Evolutionary conservation across 2,797 vertebrate species (phyloP).

Genomic region (Propithecus deckenii): DNA sequence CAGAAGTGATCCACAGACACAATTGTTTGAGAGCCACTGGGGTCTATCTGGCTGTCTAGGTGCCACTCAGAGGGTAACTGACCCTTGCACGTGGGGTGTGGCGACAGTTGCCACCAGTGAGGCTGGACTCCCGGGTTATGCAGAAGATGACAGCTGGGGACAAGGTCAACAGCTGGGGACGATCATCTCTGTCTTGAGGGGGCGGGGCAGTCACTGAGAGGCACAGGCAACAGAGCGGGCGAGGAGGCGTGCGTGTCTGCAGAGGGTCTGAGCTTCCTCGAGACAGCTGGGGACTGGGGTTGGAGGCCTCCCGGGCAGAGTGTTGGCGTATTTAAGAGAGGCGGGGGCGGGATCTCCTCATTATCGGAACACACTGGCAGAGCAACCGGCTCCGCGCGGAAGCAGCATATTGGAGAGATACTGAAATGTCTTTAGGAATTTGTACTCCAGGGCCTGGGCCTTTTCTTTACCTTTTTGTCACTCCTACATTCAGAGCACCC

Average conservation of each 20-base stretch:
- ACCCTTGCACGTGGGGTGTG: fast-evolving
- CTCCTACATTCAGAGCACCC: fast-evolving
- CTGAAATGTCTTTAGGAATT: fast-evolving
- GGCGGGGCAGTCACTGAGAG: fast-evolving
- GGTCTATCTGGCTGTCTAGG: fast-evolving
- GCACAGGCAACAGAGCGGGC: background rate
- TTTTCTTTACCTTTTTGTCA: background rate
- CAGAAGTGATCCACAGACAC: fast-evolving
- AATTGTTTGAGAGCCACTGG: fast-evolving
- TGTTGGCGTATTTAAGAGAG: fast-evolving
- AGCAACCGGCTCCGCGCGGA: fast-evolving
- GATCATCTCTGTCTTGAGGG: background rate
- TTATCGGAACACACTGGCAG: fast-evolving
- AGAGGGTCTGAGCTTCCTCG: fast-evolving
- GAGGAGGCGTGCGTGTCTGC: fast-evolving
- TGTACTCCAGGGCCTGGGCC: too few species aligned
- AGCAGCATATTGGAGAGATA: fast-evolving
- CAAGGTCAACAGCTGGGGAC: background rate
- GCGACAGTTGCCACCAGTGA: background rate
- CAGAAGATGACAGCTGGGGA: background rate
- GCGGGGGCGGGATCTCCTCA: fast-evolving
- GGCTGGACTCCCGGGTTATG: fast-evolving
- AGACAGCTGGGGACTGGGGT: fast-evolving
- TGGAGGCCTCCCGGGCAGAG: fast-evolving
- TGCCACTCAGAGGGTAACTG: fast-evolving